phyloP scores from a whole-genome alignment of 2,888 invertebrate genomes.

The Laspeyria flexula region DNA sequence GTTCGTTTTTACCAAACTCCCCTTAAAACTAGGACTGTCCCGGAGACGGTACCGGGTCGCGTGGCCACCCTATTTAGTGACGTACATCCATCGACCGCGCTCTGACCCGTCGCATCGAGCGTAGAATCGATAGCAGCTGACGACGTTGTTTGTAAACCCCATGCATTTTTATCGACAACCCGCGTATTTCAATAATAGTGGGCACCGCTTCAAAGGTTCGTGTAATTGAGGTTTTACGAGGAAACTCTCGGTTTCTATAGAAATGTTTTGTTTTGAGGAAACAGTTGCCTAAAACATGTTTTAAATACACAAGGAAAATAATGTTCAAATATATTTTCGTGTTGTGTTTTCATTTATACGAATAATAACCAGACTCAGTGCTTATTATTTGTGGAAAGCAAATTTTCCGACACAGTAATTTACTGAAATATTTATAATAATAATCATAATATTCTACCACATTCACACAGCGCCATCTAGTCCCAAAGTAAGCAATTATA shows the following conservation, averaged over 20 bases:
- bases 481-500: no score
- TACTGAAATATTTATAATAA: no score
- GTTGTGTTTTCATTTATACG: no score
- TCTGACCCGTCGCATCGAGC: conserved; percentile 49
- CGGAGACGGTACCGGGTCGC: background rate
- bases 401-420: no score
- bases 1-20: background rate
- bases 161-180: conserved; percentile 42
- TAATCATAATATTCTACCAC: no score
- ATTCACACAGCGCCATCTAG: no score
- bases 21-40: background rate
- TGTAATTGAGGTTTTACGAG: background rate
- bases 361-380: no score
- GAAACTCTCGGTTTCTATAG: background rate
- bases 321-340: no score
- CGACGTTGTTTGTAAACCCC: conserved; percentile 47
- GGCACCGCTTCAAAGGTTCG: background rate
- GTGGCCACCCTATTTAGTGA: conserved; percentile 34
- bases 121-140: conserved; percentile 55
- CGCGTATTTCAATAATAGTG: conserved; percentile 11
- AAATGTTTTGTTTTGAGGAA: background rate
- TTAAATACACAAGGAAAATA: no score
- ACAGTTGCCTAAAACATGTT: no score
- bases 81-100: conserved; percentile 28
- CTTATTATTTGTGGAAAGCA: no score